Evolutionary conservation across 2,797 vertebrate genomes (phyloP).

Genomic region (Kryptolebias ocellatus): DNA sequence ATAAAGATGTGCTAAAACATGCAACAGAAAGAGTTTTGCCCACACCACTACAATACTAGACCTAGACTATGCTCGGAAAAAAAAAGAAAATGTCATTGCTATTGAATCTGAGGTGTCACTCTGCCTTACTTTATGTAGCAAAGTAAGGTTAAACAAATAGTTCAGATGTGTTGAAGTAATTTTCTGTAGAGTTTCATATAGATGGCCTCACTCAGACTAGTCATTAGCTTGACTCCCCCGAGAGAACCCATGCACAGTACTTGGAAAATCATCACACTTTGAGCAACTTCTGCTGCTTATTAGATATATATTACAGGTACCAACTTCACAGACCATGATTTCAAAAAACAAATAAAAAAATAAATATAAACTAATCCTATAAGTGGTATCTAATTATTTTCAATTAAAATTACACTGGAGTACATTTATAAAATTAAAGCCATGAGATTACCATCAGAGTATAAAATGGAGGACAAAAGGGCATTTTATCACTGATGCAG

Average conservation of each 20-base stretch:
- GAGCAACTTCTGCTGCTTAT: too few species aligned
- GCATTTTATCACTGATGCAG: not conserved
- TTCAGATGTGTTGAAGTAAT: too few species aligned
- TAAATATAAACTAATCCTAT: too few species aligned
- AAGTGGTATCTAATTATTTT: too few species aligned
- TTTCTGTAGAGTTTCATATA: too few species aligned
- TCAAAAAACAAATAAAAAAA: too few species aligned
- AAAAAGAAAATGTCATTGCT: conserved; percentile 17
- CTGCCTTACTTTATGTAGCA: not conserved
- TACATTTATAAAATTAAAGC: not conserved
- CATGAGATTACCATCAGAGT: not conserved
- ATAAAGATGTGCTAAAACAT: conserved; percentile 15
- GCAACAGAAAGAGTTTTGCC: conserved; percentile 7
- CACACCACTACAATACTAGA: not conserved
- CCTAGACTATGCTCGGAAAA: not conserved
- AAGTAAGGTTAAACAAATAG: not conserved
- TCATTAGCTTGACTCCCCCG: not conserved
- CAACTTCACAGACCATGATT: too few species aligned
- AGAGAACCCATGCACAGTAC: too few species aligned
- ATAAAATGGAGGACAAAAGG: conserved; percentile 13
- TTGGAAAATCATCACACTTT: too few species aligned
- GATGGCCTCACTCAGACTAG: not conserved
- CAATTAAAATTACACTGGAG: too few species aligned
- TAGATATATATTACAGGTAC: too few species aligned
- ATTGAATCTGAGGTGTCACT: conserved; percentile 3